Base-by-base conservation (phyloP, 2,888 invertebrate species). In the Drosophila bunnanda region DNA sequence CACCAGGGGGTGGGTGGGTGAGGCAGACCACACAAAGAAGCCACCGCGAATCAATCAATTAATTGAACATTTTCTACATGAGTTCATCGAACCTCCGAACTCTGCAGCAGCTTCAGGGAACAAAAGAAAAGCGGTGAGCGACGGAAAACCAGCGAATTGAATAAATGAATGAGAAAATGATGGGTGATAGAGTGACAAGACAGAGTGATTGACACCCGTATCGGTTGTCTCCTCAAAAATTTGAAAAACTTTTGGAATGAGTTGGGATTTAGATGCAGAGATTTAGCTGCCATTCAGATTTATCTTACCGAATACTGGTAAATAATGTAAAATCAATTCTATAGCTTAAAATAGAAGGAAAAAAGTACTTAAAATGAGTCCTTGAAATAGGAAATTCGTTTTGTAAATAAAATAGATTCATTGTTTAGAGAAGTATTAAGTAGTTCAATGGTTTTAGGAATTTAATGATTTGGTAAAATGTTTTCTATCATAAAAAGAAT, bases 71-170 rank as follows among this genome's bases (percentile, higher is more conserved):
- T 80, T 83, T 79, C 79, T 71, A 69, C 56, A 65, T 64, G 78
- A 79, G 90, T 89, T 89, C 88, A 84, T 70, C 78, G 90, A 89
- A 90, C 90, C 83, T 71, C 86, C 57, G 58, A 66, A 54, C 75
- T 39, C 64, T 20, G 55, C 53, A 72, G 64, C 58, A 72, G 72
- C 72, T 77, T 59, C 72, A 67, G 38, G 46, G 68, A 39, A 64
- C 59, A 66, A 62, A 70, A 61, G 50, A 61, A 55, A 30, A 17
- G 13, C 50, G 32, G 20, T 32, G 36, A 34, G 15, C 39, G 28
- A 34, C 56, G 55, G 65, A 28, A 46, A 66, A 50, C 55, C 66
- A 66, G 69, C 69, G 70, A 67, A 74, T 41, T 76, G 72, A 62
- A 52, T 76, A 71, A 57, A 68, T 71, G 70, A 71, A 55, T 68